Evolutionary conservation across 2,113 vertebrate genomes (phyloP), one percentile per base, ranked within the genome.

Genomic region (Aptenodytes forsteri): DNA sequence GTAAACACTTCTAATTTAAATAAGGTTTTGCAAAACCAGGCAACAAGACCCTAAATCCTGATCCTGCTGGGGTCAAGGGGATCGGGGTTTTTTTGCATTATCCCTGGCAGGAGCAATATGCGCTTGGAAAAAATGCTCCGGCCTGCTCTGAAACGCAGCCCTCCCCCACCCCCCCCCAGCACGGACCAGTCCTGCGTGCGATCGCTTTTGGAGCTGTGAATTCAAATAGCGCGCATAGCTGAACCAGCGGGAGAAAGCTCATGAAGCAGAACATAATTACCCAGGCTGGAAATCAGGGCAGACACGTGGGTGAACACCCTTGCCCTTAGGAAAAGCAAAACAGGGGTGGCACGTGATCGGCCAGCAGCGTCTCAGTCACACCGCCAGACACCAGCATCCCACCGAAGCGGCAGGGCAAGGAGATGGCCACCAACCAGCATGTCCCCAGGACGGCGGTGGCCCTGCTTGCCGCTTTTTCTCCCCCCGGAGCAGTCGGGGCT

Each of bases 1-100:
- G 61, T 90, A 94, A 97, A 97, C 88, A 87, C 70, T 92, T 89
- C 70, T 86, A 55, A 95, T 85, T 81, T 90, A 85, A 94, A 91
- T 95, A 90, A 84, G 50, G 59, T 90, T 85, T 86, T 93, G 38
- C 49, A 88, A 90, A 95, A 90, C 42, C 69, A 88, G 72, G 89
- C 91, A 97, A 81, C 84, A 77, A 88, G 82, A 95, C 58, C 79
- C 91, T 83, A 95, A 97, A 85, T 91, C 82, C 77, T 52, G 70
- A 76, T 95, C 84, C 80, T 0, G 0, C 19, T 42, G 79, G 42
- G 80, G 91, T 93, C 71, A 76, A 79, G 70, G 36, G 62, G 84
- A 79, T 54, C 3, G 3, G 40, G 42, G 2, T 2, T 3, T 52
- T 83, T 90, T 72, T 40, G 32, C 40, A 64, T 83, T 87, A 38